A percentile compares a stretch with the other conserved stretches of the same genome.
These are phyloP conservation scores for Plagiodera versicolora DNA, from an alignment of 2,888 invertebrate genomes.

Conservation along the genomic window DNA sequence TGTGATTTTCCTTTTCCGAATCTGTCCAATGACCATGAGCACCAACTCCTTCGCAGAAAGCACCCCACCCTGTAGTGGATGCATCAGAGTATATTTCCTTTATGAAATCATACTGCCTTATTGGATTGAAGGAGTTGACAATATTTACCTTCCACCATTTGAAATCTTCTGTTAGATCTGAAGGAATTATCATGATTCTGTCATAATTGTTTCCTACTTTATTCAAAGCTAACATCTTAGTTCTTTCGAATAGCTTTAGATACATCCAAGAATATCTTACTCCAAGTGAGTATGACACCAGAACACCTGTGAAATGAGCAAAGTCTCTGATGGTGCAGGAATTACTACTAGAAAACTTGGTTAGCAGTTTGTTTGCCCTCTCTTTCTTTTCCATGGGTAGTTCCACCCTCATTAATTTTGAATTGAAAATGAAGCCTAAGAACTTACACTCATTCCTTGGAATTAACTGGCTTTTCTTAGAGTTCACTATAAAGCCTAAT, in stretches of 20 bases:
- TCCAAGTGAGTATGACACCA: slow-evolving; percentile 38
- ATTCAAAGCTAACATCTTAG: slow-evolving; percentile 23
- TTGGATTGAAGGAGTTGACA: background rate
- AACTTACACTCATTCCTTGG: no score
- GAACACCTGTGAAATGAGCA: slow-evolving; percentile 22
- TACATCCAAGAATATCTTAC: slow-evolving; percentile 40
- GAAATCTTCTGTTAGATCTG: background rate
- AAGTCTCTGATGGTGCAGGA: slow-evolving; percentile 6
- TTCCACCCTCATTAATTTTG: no score
- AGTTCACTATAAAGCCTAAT: no score
- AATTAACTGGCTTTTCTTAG: background rate
- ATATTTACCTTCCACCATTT: slow-evolving; percentile 7
- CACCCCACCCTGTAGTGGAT: slow-evolving; percentile 16
- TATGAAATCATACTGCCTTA: background rate
- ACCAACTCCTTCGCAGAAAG: background rate
- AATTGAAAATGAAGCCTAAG: background rate
- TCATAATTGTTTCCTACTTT: background rate
- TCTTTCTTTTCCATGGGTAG: background rate
- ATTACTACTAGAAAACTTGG: background rate
- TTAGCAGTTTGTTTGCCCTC: background rate
- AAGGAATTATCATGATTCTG: slow-evolving; percentile 4
- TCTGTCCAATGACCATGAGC: background rate
- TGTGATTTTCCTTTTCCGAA: background rate
- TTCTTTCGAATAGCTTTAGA: slow-evolving; percentile 35
- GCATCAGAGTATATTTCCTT: slow-evolving; percentile 10